Percentiles rank a stretch among this genome's conserved stretches.
Conservation (phyloP, 2,888 invertebrate species). For the Microctonus hyperodae region DNA sequence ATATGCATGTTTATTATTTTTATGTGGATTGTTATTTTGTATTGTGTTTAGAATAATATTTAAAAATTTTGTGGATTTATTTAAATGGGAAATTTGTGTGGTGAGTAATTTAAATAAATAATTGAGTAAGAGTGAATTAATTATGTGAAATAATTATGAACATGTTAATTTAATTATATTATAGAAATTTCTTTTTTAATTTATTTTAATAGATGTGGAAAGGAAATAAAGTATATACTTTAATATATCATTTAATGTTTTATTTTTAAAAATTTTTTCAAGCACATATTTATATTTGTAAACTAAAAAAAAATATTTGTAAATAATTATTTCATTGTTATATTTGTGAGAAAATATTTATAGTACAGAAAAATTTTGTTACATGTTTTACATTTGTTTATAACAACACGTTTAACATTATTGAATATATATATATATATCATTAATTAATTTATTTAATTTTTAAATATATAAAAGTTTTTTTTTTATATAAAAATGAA, state of each 20-base stretch:
- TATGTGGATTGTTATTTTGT: too few species aligned
- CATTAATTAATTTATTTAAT: background rate
- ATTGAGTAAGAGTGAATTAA: background rate
- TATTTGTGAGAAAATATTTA: background rate
- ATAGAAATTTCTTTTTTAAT: constrained; percentile 1
- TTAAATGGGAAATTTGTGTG: too few species aligned
- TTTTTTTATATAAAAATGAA: too few species aligned
- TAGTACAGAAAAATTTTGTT: background rate
- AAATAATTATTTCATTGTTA: background rate
- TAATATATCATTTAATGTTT: background rate
- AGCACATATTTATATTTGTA: background rate
- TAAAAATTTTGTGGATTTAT: too few species aligned
- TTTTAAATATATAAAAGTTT: background rate
- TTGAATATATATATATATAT: too few species aligned
- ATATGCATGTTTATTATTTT: too few species aligned
- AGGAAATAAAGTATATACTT: background rate
- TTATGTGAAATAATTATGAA: background rate
- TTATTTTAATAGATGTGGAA: background rate
- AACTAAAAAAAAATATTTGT: too few species aligned
- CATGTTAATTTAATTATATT: background rate
- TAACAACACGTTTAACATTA: background rate
- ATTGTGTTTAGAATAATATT: too few species aligned
- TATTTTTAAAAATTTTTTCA: background rate
- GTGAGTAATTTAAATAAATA: background rate
- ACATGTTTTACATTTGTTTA: background rate